phyloP scores from a whole-genome alignment of 2,797 vertebrate species.

The Pangasius sanitwongsei region DNA sequence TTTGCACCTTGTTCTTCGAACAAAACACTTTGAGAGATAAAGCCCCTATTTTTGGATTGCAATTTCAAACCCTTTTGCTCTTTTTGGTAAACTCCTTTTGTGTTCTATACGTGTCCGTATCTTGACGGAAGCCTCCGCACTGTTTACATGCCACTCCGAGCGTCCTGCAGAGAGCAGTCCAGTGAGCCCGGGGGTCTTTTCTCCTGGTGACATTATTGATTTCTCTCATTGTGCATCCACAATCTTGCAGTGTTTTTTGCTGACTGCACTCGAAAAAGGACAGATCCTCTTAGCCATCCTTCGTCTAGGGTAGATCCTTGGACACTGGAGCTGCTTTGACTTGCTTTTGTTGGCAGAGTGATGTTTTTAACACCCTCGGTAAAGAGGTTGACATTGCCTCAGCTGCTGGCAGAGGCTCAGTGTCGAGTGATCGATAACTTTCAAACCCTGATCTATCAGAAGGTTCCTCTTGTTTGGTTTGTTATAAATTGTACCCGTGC shows the following conservation, averaged over 20 bases:
- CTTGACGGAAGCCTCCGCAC: constrained; percentile 19
- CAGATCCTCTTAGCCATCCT: constrained; percentile 59
- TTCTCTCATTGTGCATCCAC: constrained; percentile 64
- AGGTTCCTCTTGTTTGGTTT: constrained; percentile 59
- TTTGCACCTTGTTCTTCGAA: background rate
- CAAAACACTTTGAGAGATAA: background rate
- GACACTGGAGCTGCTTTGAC: constrained; percentile 62
- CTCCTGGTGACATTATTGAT: constrained; percentile 64
- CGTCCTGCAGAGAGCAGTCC: constrained; percentile 44
- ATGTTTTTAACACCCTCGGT: constrained; percentile 52
- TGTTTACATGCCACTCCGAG: constrained; percentile 52
- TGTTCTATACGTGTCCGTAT: constrained; percentile 19
- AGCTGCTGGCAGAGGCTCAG: constrained; percentile 50
- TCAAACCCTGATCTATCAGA: constrained; percentile 44
- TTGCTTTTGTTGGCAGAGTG: constrained; percentile 48
- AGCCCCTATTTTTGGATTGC: background rate
- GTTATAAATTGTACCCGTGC: constrained; percentile 34
- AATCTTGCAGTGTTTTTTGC: constrained; percentile 57
- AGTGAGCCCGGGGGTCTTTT: constrained; percentile 56
- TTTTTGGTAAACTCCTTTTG: constrained; percentile 24
- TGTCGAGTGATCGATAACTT: constrained; percentile 69
- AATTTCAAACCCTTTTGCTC: background rate
- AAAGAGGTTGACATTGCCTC: constrained; percentile 60
- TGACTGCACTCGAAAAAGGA: constrained; percentile 59
- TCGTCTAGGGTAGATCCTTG: constrained; percentile 59